phyloP scores from a whole-genome alignment of 2,113 vertebrate genomes.

The Clinocottus analis region DNA sequence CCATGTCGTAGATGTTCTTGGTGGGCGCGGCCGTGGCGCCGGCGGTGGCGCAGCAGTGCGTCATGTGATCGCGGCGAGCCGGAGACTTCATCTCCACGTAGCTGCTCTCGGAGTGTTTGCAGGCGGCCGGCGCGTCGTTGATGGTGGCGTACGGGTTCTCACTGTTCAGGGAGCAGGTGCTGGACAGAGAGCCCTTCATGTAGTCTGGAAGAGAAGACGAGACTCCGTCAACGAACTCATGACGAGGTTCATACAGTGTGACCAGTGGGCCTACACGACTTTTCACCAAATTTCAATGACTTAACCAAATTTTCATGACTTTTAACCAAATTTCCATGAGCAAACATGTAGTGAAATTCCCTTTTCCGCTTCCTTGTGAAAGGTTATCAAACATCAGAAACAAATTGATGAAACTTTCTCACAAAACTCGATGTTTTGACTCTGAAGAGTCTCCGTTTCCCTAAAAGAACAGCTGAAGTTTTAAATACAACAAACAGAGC shows the following conservation, averaged over 20 bases:
- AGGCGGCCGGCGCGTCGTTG: slow-evolving; percentile 87
- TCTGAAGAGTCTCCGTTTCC: neutral
- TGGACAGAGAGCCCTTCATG: slow-evolving; percentile 93
- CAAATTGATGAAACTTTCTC: too few species aligned
- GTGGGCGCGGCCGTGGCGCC: slow-evolving; percentile 81
- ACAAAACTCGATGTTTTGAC: too few species aligned
- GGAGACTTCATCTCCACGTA: slow-evolving; percentile 97
- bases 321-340: too few species aligned
- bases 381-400: too few species aligned
- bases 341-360: too few species aligned
- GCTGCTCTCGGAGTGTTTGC: slow-evolving; percentile 94
- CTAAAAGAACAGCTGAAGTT: neutral
- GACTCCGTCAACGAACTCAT: too few species aligned
- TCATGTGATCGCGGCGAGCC: slow-evolving; percentile 81
- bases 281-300: too few species aligned
- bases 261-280: too few species aligned
- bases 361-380: neutral
- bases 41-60: slow-evolving; percentile 83
- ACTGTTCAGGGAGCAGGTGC: slow-evolving; percentile 92
- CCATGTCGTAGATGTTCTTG: slow-evolving; percentile 94
- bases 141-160: slow-evolving; percentile 98
- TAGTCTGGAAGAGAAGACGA: slow-evolving; percentile 82
- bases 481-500: neutral
- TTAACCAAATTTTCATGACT: too few species aligned
- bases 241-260: too few species aligned